These are phyloP conservation scores for Halichondria panicea DNA, from an alignment of 37 sponge, comb jelly and placozoan genomes.

Conservation along the genomic window DNA sequence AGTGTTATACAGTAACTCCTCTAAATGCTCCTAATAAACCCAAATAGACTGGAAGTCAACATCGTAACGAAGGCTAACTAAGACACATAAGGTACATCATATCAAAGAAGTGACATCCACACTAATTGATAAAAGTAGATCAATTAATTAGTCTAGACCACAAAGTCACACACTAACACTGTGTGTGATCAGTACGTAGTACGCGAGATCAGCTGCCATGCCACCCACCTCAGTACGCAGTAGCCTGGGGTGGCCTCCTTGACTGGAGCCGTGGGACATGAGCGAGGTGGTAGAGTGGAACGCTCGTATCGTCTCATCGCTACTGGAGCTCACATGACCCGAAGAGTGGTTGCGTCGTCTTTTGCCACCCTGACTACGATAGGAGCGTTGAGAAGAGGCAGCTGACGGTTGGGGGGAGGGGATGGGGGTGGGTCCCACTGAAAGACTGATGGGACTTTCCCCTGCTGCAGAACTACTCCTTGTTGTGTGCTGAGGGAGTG, in stretches of 20 bases:
- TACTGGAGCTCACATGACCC: constrained; percentile 49
- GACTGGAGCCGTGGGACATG: neutral
- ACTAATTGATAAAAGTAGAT: too few relatives aligned
- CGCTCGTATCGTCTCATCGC: constrained; percentile 57
- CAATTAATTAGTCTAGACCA: too few relatives aligned
- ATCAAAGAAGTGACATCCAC: too few relatives aligned
- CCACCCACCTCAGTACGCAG: neutral
- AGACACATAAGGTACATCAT: too few relatives aligned
- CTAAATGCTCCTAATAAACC: too few relatives aligned
- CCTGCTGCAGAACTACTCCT: constrained; percentile 25
- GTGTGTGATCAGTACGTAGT: too few relatives aligned
- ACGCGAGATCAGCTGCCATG: too few relatives aligned
- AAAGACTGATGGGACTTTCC: constrained; percentile 33
- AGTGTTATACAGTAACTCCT: too few relatives aligned
- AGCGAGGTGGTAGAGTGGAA: neutral
- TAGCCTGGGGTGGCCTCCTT: neutral
- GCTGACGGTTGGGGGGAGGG: constrained; percentile 59
- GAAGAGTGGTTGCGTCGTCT: constrained; percentile 40
- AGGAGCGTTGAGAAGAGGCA: constrained; percentile 37
- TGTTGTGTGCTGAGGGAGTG: too few relatives aligned
- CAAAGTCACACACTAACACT: too few relatives aligned
- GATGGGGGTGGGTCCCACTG: constrained; percentile 47
- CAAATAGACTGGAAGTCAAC: too few relatives aligned
- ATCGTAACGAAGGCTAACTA: too few relatives aligned
- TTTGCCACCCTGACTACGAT: constrained; percentile 10